Conservation (phyloP, 1,140 invertebrate species). For the Heliothis subflexa region DNA sequence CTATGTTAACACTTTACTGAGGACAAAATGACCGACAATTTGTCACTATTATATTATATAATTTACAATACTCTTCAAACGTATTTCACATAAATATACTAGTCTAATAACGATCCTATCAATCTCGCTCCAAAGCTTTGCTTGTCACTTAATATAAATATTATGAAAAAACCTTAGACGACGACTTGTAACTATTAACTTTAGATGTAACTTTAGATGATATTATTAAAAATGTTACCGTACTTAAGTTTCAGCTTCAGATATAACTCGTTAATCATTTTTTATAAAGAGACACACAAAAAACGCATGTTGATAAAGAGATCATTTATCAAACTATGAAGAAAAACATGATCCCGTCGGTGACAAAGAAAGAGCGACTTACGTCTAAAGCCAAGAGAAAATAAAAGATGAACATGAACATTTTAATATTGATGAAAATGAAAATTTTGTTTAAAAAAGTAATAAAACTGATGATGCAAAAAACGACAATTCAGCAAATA, state of each 20-base stretch:
- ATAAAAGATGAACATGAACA: not conserved
- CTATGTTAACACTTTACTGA: too few relatives aligned
- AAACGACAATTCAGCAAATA: too few relatives aligned
- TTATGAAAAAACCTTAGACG: too few relatives aligned
- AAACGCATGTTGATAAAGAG: conserved; percentile 5
- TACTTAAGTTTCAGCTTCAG: not conserved
- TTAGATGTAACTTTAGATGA: not conserved
- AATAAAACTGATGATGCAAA: too few relatives aligned
- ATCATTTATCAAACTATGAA: conserved; percentile 12
- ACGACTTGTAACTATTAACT: conserved; percentile 3
- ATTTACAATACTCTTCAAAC: too few relatives aligned
- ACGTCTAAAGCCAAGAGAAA: not conserved
- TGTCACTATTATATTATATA: too few relatives aligned
- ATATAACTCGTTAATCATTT: conserved; percentile 21
- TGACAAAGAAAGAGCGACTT: not conserved
- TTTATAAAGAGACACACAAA: conserved; percentile 1
- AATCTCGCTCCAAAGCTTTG: too few relatives aligned
- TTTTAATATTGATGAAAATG: not conserved
- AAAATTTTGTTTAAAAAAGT: too few relatives aligned
- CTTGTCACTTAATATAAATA: too few relatives aligned
- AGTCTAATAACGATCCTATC: too few relatives aligned
- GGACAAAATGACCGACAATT: too few relatives aligned
- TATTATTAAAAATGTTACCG: conserved; percentile 15
- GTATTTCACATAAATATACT: too few relatives aligned
- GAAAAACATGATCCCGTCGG: not conserved